Evolutionary conservation across 2,888 invertebrate genomes (phyloP).

Genomic region (Flabesymbios commensalis): DNA sequence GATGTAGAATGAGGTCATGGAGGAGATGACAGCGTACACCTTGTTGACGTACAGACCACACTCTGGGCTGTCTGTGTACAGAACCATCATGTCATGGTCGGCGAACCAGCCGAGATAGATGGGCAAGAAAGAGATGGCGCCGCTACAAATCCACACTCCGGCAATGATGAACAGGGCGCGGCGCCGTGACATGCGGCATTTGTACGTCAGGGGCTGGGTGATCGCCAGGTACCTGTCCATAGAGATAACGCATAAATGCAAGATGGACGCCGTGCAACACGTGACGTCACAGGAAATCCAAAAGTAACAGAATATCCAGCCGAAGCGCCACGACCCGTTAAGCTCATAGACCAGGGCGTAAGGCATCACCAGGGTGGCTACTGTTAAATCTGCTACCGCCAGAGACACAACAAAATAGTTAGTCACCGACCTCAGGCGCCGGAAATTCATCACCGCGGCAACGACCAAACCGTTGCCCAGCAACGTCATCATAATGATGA

Average conservation of each 20-base stretch:
- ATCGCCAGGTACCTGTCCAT: slow-evolving; percentile 54
- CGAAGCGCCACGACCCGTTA: slow-evolving; percentile 48
- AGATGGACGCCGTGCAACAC: slow-evolving; percentile 57
- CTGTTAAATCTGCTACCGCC: slow-evolving; percentile 55
- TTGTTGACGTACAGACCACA: slow-evolving; percentile 40
- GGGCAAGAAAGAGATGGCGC: slow-evolving; percentile 55
- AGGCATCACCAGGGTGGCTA: slow-evolving; percentile 56
- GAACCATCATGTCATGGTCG: slow-evolving; percentile 55
- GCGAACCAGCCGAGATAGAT: slow-evolving; percentile 56
- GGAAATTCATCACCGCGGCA: slow-evolving; percentile 46
- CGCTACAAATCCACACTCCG: slow-evolving; percentile 46
- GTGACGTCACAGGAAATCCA: slow-evolving; percentile 59
- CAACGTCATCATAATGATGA: slow-evolving; percentile 38
- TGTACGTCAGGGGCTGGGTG: slow-evolving; percentile 50
- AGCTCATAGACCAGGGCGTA: slow-evolving; percentile 50
- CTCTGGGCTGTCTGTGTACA: slow-evolving; percentile 20
- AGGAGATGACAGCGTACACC: slow-evolving; percentile 53
- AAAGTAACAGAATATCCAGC: slow-evolving; percentile 51
- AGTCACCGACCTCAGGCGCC: slow-evolving; percentile 49
- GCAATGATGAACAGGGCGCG: slow-evolving; percentile 43
- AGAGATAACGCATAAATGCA: slow-evolving; percentile 55
- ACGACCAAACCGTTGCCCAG: slow-evolving; percentile 54
- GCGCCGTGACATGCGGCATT: slow-evolving; percentile 42
- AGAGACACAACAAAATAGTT: slow-evolving; percentile 51
- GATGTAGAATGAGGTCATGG: slow-evolving; percentile 52